A percentile compares a stretch with the other conserved stretches of the same genome.
phyloP scores from a whole-genome alignment of 2,797 vertebrate species.

The Rhabdomys pumilio region DNA sequence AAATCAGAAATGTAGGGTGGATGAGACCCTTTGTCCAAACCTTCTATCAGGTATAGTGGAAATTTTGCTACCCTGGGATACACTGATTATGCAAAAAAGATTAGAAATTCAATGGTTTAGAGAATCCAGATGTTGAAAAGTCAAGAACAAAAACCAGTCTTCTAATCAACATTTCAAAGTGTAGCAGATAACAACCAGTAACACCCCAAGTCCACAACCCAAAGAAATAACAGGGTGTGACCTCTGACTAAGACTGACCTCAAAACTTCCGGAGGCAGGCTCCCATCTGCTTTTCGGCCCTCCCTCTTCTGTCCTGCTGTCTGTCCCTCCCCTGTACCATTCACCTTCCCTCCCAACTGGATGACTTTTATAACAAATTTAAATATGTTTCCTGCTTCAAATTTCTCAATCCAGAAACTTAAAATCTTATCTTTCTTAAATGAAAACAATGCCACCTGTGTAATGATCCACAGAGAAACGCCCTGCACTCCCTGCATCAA shows the following conservation, averaged over 20 bases:
- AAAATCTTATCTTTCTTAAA: slow-evolving; percentile 52
- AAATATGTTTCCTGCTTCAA: slow-evolving; percentile 56
- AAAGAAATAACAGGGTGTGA: slow-evolving; percentile 79
- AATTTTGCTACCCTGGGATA: slow-evolving; percentile 48
- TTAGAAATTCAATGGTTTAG: slow-evolving; percentile 61
- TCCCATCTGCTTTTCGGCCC: slow-evolving; percentile 4
- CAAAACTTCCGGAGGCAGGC: slow-evolving; percentile 60
- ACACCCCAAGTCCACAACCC: slow-evolving; percentile 73
- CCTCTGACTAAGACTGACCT: slow-evolving; percentile 76
- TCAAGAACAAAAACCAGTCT: slow-evolving; percentile 59
- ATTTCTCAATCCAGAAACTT: slow-evolving; percentile 44
- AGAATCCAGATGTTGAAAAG: slow-evolving; percentile 73
- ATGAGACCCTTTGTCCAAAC: slow-evolving; percentile 10
- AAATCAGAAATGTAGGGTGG: not conserved
- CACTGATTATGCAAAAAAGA: slow-evolving; percentile 50
- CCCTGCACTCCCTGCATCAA: slow-evolving; percentile 2
- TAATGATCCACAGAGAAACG: slow-evolving; percentile 1
- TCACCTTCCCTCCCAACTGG: not conserved
- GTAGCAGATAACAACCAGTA: slow-evolving; percentile 72
- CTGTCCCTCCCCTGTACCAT: not conserved
- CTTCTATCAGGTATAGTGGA: not conserved
- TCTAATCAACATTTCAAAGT: slow-evolving; percentile 79
- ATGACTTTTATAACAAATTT: slow-evolving; percentile 7
- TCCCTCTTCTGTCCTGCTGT: not conserved
- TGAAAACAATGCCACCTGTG: slow-evolving; percentile 14